These are phyloP conservation scores for Brachionus asplanchnoidis DNA, from an alignment of 1,140 invertebrate genomes.

Conservation along the genomic window DNA sequence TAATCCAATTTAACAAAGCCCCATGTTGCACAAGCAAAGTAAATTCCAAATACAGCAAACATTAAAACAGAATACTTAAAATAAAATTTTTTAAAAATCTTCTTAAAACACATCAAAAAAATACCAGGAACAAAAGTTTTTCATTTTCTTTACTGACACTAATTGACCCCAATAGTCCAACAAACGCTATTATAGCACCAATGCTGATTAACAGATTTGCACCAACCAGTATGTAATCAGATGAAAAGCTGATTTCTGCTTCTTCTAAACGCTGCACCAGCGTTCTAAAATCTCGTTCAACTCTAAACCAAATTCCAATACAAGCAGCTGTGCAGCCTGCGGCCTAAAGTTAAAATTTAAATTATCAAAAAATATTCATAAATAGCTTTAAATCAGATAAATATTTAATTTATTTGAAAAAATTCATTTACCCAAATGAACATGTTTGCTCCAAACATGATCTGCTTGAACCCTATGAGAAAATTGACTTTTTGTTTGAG, in stretches of 20 bases:
- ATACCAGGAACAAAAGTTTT: background rate
- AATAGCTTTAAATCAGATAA: too few species aligned
- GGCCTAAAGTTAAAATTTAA: background rate
- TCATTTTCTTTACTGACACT: constrained; percentile 23
- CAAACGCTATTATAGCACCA: background rate
- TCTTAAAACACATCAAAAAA: background rate
- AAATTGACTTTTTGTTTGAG: constrained; percentile 15
- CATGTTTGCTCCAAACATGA: constrained; percentile 10
- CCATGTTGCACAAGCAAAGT: constrained; percentile 24
- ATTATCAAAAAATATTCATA: background rate
- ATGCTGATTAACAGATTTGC: constrained; percentile 32
- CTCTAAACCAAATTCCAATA: constrained; percentile 39
- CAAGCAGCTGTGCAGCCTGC: constrained; percentile 24
- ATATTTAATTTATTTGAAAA: too few species aligned
- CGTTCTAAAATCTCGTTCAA: constrained; percentile 22
- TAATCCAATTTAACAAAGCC: constrained; percentile 38
- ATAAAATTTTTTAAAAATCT: background rate
- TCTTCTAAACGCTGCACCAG: constrained; percentile 18
- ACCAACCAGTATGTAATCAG: background rate
- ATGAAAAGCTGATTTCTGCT: constrained; percentile 20
- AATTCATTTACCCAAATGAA: constrained; percentile 7
- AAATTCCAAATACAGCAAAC: constrained; percentile 8
- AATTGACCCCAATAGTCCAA: constrained; percentile 11
- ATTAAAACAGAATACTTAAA: constrained; percentile 21
- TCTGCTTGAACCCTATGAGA: background rate